phyloP scores from a whole-genome alignment of 2,797 vertebrate genomes.

The Sebastes miniatus region DNA sequence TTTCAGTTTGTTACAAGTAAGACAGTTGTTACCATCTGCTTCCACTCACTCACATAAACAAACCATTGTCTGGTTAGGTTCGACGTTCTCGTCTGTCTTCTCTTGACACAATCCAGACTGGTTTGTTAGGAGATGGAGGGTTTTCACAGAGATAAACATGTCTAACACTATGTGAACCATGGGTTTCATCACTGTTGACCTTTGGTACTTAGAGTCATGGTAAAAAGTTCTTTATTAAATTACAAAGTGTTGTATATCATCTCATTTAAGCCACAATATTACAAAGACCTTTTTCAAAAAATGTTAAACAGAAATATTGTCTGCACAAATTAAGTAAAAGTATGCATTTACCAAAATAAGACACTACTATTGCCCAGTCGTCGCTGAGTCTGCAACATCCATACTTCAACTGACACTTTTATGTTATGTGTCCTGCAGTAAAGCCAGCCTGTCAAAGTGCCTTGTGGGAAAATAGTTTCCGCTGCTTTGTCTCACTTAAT shows the following conservation, averaged over 20 bases:
- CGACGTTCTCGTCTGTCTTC: neutral
- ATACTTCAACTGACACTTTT: slow-evolving; percentile 9
- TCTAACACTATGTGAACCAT: slow-evolving; percentile 12
- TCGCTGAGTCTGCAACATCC: neutral
- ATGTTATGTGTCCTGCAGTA: slow-evolving; percentile 13
- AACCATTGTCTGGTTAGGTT: slow-evolving; percentile 13
- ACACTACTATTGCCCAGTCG: neutral
- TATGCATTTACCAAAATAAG: neutral
- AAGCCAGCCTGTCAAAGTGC: slow-evolving; percentile 10
- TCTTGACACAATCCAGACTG: slow-evolving; percentile 47
- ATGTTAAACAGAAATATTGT: neutral
- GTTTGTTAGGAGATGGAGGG: slow-evolving; percentile 22
- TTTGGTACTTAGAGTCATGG: slow-evolving; percentile 1
- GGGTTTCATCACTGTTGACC: slow-evolving; percentile 41
- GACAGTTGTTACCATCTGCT: slow-evolving; percentile 10
- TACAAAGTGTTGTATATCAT: neutral
- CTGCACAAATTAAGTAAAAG: neutral
- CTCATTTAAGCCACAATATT: neutral
- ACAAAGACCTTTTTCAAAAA: neutral
- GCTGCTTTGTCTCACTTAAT: slow-evolving; percentile 12
- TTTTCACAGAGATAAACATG: slow-evolving; percentile 53
- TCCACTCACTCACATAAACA: slow-evolving; percentile 30
- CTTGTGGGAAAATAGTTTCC: slow-evolving; percentile 8
- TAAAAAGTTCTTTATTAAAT: neutral
- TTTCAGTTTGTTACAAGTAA: slow-evolving; percentile 14